Evolutionary conservation across 2,888 invertebrate genomes (phyloP), one percentile per base, ranked within the genome.

Genomic region (Drosophila falleni): DNA sequence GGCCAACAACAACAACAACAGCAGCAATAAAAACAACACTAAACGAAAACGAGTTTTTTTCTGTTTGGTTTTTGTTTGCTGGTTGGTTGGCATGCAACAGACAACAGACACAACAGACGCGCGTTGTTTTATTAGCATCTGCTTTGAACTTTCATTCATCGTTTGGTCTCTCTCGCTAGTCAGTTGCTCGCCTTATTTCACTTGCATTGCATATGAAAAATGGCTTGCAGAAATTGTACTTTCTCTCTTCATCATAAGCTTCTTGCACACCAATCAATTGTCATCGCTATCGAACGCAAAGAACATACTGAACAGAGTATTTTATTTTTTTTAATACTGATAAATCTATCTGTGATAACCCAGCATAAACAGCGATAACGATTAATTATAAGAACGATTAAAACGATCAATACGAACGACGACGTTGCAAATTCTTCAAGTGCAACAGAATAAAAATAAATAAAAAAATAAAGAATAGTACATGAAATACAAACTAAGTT

Each of bases 101-200:
- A 26, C 29, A 68, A 26, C 29, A 68, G 47, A 29, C 19, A 26
- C 29, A 68, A 26, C 29, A 68, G 47, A 29, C 19, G 63, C 42
- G 62, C 46, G 56, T 61, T 62, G 56, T 53, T 74, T 69, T 77
- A 77, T 78, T 77, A 68, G 75, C 79, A 78, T 64, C 63, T 74
- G 65, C 78, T 81, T 78, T 73, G 61, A 73, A 82, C 82, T 82
- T 82, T 71, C 80, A 81, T 75, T 75, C 64, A 75, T 73, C 73
- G 72, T 67, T 61, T 42, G 37, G 23, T 56, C 47, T 64, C 47
- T 42, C 53, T 44, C 39, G 44, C 16, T 46, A 11, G 29, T 31
- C 9, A 37, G 37, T 60, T 39, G 49, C 37, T 60, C 26, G 31
- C 15, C 33, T 56, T 44, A 33, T 33, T 64, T 74, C 51, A 42